Percentiles rank a stretch among this genome's conserved stretches.
Evolutionary conservation across 2,888 invertebrate species (phyloP).

Genomic region (Myopa testacea): DNA sequence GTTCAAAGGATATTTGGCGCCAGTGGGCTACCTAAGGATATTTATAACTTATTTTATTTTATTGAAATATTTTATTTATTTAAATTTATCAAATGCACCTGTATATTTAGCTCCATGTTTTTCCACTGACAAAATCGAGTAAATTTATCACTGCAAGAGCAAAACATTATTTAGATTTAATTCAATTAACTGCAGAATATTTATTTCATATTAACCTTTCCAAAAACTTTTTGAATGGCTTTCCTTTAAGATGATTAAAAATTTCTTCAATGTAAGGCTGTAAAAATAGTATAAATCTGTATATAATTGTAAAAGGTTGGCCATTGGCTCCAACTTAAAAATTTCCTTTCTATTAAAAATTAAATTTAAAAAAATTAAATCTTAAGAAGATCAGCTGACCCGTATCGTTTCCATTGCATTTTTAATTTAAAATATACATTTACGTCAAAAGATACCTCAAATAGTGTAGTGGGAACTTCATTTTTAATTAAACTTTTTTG

Average conservation of each 20-base stretch:
- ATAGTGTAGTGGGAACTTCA: constrained; percentile 96
- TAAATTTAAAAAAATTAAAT: no score
- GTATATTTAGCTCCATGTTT: constrained; percentile 99
- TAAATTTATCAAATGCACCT: constrained; percentile 71
- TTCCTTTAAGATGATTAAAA: constrained; percentile 95
- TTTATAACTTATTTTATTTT: no score
- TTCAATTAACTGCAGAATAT: not conserved
- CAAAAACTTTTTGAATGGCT: constrained; percentile 97
- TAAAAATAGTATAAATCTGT: not conserved
- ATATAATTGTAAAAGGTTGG: not conserved
- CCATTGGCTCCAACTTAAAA: not conserved
- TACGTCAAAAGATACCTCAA: constrained; percentile 79
- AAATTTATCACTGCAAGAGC: constrained; percentile 92
- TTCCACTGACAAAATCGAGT: constrained; percentile 99
- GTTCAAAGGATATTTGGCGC: no score
- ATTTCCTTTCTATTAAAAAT: not conserved
- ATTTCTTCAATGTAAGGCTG: constrained; percentile 99
- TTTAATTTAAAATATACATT: not conserved
- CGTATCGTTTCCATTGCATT: no score
- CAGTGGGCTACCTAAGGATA: no score
- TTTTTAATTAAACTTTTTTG: constrained; percentile 97
- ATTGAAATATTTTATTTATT: no score
- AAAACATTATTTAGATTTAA: not conserved
- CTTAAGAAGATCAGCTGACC: no score
- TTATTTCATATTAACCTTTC: constrained; percentile 81